Base-by-base conservation (phyloP, 1,140 invertebrate species). In the Gonatopus flavifemur region DNA sequence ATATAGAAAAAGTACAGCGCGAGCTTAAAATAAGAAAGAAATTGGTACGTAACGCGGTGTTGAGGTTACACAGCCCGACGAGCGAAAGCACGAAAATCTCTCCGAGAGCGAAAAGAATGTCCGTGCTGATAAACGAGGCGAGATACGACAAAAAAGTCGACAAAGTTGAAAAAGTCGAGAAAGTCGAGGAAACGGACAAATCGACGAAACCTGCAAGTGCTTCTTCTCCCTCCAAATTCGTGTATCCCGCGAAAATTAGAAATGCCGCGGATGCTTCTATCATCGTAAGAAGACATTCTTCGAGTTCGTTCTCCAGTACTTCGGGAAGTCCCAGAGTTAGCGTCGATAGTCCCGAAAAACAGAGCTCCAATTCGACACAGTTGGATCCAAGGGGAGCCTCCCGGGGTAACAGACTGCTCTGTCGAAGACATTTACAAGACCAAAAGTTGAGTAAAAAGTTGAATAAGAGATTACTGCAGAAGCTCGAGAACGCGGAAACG, bases 241-340 rank as follows among this genome's bases (percentile, higher is more conserved):
- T 83, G 32, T 81, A 80, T 77, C 71, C 82, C 21, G 80, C 79
- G 49, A 81, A 81, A 40, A 70, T 78, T 18, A 79, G 78, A 65
- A 80, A 75, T 40, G 73, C 81, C 2, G 86, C 85, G 22, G 87
- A 90, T 57, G 88, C 87, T 32, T 90, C 89, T 1, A 82, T 89
- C 58, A 90, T 92, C 24, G 86, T 91, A 57, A 79, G 89, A 31
- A 80, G 89, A 37, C 88, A 90, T 63, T 91, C 89, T 0, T 90
- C 88, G 42, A 90, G 88, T 67, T 90, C 88, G 10, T 90, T 87
- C 70, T 91, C 89, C 0, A 90, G 88, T 67, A 83, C 83, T 2
- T 79, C 78, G n/a, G 75, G 70, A 13, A 84, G 82, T 62, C 80
- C 81, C 3, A 54, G 76, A 46, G 71, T 73, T 10, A 74, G 70